phyloP scores from a whole-genome alignment of 2,113 vertebrate species.

The Austrofundulus limnaeus region DNA sequence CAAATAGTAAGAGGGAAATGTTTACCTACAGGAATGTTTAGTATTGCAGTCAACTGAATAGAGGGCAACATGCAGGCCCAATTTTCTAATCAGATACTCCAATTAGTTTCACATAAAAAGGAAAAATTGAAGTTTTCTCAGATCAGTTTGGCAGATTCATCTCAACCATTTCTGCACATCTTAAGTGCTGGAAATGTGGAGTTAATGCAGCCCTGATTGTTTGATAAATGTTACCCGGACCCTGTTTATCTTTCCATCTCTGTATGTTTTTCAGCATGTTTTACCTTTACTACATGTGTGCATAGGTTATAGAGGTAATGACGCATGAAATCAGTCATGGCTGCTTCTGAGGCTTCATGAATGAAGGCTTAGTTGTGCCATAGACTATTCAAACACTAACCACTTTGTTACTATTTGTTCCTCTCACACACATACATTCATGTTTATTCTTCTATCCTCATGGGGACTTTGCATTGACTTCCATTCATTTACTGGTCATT shows the following conservation, averaged over 20 bases:
- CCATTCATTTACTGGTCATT: too few relatives aligned
- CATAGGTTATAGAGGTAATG: conserved; percentile 34
- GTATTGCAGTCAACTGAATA: too few relatives aligned
- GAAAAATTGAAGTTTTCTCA: too few relatives aligned
- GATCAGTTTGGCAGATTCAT: background rate
- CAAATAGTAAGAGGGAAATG: too few relatives aligned
- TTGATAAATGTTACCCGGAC: background rate
- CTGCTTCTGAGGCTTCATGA: conserved; percentile 35
- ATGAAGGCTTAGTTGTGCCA: conserved; percentile 35
- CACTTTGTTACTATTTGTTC: conserved; percentile 22
- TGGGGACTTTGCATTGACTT: too few relatives aligned
- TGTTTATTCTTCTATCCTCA: too few relatives aligned
- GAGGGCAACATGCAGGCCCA: too few relatives aligned
- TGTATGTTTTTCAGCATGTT: conserved; percentile 13
- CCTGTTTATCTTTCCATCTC: conserved; percentile 21
- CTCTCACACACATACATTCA: too few relatives aligned
- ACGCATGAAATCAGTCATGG: conserved; percentile 39
- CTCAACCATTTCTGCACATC: background rate
- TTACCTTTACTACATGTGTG: conserved; percentile 15
- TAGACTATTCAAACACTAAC: conserved; percentile 29
- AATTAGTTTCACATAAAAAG: too few relatives aligned
- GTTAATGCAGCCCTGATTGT: background rate
- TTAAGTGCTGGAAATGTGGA: background rate
- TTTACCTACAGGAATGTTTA: too few relatives aligned
- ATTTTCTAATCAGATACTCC: too few relatives aligned